Evolutionary conservation across 2,113 vertebrate genomes (phyloP), one percentile per base, ranked within the genome.

Genomic region (Climacteris rufus): DNA sequence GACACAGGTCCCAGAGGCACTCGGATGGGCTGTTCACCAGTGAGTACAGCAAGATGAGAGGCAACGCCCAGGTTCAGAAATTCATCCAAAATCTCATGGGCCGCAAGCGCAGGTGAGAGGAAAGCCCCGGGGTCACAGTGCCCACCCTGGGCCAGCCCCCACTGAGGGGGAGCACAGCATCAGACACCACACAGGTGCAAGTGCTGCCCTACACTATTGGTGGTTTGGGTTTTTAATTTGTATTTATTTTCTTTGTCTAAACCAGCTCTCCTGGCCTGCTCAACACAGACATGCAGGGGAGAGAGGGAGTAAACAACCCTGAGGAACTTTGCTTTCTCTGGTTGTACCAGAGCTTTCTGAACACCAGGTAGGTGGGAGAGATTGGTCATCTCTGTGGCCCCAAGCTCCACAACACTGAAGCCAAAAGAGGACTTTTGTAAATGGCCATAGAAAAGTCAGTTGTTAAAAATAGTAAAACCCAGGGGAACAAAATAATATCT

Each of bases 1-100:
- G 4, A 13, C 7, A 0, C 95, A 98, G 98, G 96, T 79, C 91
- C 54, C 91, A 87, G 59, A 87, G 98, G 25, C 98, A 98, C 89
- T 97, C 98, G 0, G 98, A 98, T 10, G 98, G 98, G 10, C 90
- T 95, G 7, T 97, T 98, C 47, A 98, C 98, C 71, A 98, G 98
- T 2, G 97, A 98, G 49, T 96, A 98, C 74, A 98, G 98, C 94
- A 98, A 97, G 88, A 95, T 98, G 76, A 97, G 97, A 84, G 98
- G 97, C 63, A 91, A 95, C 0, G 96, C 97, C 21, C 94, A 94
- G 56, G 88, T 98, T 39, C 97, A 97, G 88, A 97, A 97, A 14
- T 93, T 98, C 72, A 96, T 98, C 42, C 97, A 98, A 42, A 96
- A 52, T 13, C 93, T 98, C 33, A 93, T 97, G 80, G 87, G 90